A percentile compares a stretch with the other conserved stretches of the same genome.
Evolutionary conservation across 2,888 invertebrate genomes (phyloP).

Genomic region (Ormyrus nitidulus): DNA sequence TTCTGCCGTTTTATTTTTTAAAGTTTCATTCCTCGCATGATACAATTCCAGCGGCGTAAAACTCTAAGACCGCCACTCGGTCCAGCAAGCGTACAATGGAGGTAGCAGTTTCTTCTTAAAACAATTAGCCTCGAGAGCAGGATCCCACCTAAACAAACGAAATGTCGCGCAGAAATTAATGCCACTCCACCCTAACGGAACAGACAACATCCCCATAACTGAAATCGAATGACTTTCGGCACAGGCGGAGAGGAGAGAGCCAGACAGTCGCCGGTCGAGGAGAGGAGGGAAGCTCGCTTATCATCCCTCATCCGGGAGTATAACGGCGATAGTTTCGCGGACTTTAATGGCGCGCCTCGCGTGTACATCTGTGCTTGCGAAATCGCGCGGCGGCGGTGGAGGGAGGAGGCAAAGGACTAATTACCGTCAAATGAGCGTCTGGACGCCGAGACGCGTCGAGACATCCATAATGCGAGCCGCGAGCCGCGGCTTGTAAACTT

Average conservation of each 20-base stretch:
- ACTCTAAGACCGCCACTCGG: no score
- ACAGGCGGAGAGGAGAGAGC: no score
- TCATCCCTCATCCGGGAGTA: conserved; percentile 17
- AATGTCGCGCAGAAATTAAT: not conserved
- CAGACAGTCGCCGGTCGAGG: not conserved
- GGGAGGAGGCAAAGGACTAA: conserved; percentile 16
- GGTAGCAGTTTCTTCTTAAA: no score
- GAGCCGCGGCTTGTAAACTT: not conserved
- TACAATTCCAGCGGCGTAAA: no score
- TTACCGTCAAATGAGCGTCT: conserved; percentile 2
- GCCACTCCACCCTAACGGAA: not conserved
- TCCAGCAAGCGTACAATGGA: no score
- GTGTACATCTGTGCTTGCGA: no score
- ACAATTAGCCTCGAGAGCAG: no score
- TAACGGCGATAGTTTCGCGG: conserved; percentile 35
- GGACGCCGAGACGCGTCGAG: not conserved
- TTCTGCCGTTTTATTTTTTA: no score
- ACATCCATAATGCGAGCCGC: conserved; percentile 11
- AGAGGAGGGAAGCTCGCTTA: conserved; percentile 31
- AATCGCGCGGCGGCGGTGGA: no score
- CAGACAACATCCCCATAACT: no score
- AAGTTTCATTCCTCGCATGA: no score
- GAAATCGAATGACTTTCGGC: conserved; percentile 3
- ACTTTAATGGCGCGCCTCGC: conserved; percentile 19
- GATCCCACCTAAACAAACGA: no score